A percentile compares a stretch with the other conserved stretches of the same genome.
Conservation (phyloP, 2,113 vertebrate genomes). For the Sylvilagus bachmani region DNA sequence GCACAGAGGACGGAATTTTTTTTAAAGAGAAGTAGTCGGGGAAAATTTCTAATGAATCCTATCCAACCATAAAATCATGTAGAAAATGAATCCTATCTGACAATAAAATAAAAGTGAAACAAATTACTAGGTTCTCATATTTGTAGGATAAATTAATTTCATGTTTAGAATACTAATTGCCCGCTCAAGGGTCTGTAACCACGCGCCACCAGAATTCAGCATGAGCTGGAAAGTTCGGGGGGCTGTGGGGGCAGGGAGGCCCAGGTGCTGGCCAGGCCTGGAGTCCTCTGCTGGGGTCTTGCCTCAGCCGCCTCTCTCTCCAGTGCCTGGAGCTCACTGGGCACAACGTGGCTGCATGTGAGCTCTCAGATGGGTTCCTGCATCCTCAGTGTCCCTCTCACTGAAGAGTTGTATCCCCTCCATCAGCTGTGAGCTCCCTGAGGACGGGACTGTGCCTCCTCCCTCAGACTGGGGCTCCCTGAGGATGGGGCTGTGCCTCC, state of each 20-base stretch:
- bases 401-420: background rate
- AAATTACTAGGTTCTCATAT: constrained; percentile 88
- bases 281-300: background rate
- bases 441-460: background rate
- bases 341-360: rapidly evolving
- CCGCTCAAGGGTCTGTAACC: constrained; percentile 65
- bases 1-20: constrained; percentile 61
- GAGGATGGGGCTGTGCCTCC: too few species aligned
- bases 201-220: background rate
- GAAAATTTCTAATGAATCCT: constrained; percentile 88
- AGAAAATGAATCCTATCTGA: constrained; percentile 89
- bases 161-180: constrained; percentile 91
- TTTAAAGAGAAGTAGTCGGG: constrained; percentile 82
- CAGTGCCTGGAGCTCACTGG: too few species aligned
- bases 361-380: background rate
- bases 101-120: constrained; percentile 91
- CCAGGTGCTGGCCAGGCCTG: rapidly evolving
- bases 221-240: background rate
- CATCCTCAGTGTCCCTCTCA: background rate
- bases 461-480: background rate
- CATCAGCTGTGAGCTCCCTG: background rate
- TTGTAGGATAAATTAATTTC: constrained; percentile 90
- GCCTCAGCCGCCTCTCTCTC: background rate
- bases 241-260: too few species aligned
- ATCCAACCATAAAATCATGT: constrained; percentile 91